Base-by-base conservation (phyloP, 2,797 vertebrate species). In the Macroramphosus scolopax region DNA sequence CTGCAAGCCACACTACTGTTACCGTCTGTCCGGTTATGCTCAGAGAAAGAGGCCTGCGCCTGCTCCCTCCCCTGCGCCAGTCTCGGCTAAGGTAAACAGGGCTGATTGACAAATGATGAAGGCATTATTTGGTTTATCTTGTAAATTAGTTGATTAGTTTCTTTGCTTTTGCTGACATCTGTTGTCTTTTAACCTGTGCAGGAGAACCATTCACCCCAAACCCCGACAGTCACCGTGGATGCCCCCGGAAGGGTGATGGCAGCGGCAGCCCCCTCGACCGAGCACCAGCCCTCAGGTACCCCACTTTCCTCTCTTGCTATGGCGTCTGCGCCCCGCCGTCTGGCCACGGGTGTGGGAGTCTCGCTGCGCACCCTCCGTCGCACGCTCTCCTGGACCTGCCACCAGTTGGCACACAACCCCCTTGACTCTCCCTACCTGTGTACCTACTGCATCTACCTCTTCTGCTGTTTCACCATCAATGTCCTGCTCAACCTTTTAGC, bases 1-100 rank as follows among this genome's bases (percentile, higher is more conserved):
- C 89, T 99, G 97, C 84, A 99, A 98, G 75, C 94, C 97, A 12
- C 97, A 98, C 88, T 99, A 93, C 88, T 98, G 95, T 67, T 96
- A 98, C 59, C 92, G 97, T 13, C 89, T 93, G 26, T 97, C 95
- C 5, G 93, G 94, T 57, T 93, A 93, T 38, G 91, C 93, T 22
- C 96, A 98, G 77, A 92, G 95, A 82, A 99, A 99, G 86, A 92
- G 95, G 66, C 94, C 95, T 0, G 95, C 95, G 61, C 94, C 95
- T 0, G 95, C 95, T 46, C 87, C 89, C 13, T 67, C 75, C 7
- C 76, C 90, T 29, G 84, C 87, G 71, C 84, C 90, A 34, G 68
- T 87, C 46, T 80, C 80, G 53, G 78, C 80, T 62, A 93, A 95
- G 95, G 97, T 99, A 69, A 28, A 43, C n/a, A 35, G 2, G 3